A percentile compares a stretch with the other conserved stretches of the same genome.
phyloP scores from a whole-genome alignment of 2,797 vertebrate genomes.

The Gymnodraco acuticeps region DNA sequence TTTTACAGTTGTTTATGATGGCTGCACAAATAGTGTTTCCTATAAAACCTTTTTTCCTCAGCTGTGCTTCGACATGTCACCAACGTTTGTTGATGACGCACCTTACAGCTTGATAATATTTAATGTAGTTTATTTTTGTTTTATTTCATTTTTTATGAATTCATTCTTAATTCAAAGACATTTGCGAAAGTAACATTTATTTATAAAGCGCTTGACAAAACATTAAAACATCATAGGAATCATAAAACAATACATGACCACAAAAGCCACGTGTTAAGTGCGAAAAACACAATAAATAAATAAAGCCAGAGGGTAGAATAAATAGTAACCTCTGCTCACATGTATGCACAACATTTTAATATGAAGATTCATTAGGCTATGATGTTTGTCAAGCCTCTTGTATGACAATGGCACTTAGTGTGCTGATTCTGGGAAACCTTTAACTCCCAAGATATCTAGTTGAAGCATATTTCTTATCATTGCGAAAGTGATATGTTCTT shows the following conservation, averaged over 20 bases:
- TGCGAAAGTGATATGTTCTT: not conserved
- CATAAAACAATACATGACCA: too few relatives aligned
- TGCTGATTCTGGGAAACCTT: not conserved
- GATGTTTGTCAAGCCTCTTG: not conserved
- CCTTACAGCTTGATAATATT: not conserved
- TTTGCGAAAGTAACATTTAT: too few relatives aligned
- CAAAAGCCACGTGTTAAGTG: too few relatives aligned
- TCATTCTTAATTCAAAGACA: not conserved
- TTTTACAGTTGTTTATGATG: constrained; percentile 54
- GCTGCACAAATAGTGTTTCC: constrained; percentile 21
- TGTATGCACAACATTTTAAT: not conserved
- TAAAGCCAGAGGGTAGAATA: not conserved
- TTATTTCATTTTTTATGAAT: too few relatives aligned
- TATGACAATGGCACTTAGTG: too few relatives aligned
- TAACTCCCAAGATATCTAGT: not conserved
- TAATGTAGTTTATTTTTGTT: not conserved
- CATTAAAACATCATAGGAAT: too few relatives aligned
- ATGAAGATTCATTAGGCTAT: not conserved
- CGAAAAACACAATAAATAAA: too few relatives aligned
- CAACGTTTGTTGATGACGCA: not conserved
- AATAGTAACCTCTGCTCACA: not conserved
- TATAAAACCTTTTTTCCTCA: not conserved
- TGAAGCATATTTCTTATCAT: not conserved
- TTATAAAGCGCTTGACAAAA: too few relatives aligned
- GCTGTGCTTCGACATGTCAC: not conserved